Conservation (phyloP, 2,888 invertebrate species). For the Diploptera punctata region DNA sequence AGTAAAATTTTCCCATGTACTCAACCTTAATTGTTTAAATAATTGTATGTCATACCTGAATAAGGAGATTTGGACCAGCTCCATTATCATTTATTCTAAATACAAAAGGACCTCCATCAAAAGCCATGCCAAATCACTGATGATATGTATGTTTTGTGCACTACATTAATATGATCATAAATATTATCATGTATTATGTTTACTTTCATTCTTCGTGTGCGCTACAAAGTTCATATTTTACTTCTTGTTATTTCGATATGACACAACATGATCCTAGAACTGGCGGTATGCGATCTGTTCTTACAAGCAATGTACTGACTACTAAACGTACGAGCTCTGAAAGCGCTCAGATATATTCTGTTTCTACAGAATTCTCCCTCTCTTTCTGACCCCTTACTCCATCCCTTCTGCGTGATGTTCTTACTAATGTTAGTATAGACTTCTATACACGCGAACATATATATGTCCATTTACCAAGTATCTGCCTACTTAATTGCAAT, state of each 20-base stretch:
- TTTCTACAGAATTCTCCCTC: background rate
- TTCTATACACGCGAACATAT: background rate
- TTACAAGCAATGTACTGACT: background rate
- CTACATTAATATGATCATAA: background rate
- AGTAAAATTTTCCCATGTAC: too few relatives aligned
- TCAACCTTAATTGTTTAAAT: too few relatives aligned
- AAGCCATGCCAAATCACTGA: slow-evolving; percentile 14
- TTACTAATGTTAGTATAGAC: background rate
- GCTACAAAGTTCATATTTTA: background rate
- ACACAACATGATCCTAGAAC: too few relatives aligned
- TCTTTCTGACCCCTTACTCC: background rate
- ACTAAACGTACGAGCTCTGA: slow-evolving; percentile 1
- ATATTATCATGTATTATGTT: too few relatives aligned
- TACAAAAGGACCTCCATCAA: slow-evolving; percentile 67
- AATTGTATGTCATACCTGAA: slow-evolving; percentile 63
- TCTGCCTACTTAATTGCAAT: background rate
- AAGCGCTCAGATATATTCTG: slow-evolving; percentile 1
- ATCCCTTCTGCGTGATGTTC: background rate
- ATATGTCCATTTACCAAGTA: background rate
- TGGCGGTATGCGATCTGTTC: background rate
- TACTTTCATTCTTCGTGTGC: background rate
- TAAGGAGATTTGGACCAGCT: slow-evolving; percentile 72
- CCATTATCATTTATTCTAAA: slow-evolving; percentile 79
- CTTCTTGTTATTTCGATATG: too few relatives aligned
- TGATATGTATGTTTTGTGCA: background rate